These are phyloP conservation scores for Chaetodon trifasciatus DNA, from an alignment of 2,797 vertebrate species.

Conservation along the genomic window DNA sequence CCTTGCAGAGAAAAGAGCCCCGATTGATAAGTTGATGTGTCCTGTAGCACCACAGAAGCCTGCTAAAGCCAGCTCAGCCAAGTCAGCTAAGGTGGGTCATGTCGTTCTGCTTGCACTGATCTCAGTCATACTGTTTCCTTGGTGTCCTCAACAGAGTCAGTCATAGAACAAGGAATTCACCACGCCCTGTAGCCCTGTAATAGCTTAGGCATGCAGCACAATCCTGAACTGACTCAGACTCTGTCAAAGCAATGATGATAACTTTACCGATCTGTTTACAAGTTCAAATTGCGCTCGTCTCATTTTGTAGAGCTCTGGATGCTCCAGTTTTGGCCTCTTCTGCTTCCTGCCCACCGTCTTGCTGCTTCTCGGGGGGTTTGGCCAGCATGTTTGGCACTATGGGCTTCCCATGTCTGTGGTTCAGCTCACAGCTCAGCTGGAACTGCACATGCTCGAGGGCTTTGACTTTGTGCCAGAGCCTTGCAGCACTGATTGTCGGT, in stretches of 20 bases:
- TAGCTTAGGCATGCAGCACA: constrained; percentile 37
- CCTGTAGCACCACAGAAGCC: constrained; percentile 11
- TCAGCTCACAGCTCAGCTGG: constrained; percentile 79
- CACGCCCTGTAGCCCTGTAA: constrained; percentile 44
- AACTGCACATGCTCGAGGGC: constrained; percentile 81
- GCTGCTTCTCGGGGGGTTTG: constrained; percentile 77
- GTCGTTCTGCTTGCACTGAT: not conserved
- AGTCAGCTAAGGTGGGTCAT: constrained; percentile 60
- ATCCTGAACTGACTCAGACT: not conserved
- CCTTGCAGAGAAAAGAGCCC: not conserved
- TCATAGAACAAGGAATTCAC: constrained; percentile 37
- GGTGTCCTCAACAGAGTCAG: not conserved
- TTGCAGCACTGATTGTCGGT: constrained; percentile 85
- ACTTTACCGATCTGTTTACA: not conserved
- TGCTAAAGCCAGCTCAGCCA: not conserved
- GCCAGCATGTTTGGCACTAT: constrained; percentile 83
- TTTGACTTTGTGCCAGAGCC: constrained; percentile 67
- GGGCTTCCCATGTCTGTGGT: constrained; percentile 78
- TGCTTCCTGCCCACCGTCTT: constrained; percentile 76
- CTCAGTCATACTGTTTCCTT: not conserved
- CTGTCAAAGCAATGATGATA: not conserved
- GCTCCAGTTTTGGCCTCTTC: constrained; percentile 63
- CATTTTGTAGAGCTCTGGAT: constrained; percentile 55
- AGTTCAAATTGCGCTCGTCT: not conserved
- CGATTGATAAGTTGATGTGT: rapidly evolving